Evolutionary conservation across 2,797 vertebrate species (phyloP), one percentile per base, ranked within the genome.

Genomic region (Crocodylus rhombifer): DNA sequence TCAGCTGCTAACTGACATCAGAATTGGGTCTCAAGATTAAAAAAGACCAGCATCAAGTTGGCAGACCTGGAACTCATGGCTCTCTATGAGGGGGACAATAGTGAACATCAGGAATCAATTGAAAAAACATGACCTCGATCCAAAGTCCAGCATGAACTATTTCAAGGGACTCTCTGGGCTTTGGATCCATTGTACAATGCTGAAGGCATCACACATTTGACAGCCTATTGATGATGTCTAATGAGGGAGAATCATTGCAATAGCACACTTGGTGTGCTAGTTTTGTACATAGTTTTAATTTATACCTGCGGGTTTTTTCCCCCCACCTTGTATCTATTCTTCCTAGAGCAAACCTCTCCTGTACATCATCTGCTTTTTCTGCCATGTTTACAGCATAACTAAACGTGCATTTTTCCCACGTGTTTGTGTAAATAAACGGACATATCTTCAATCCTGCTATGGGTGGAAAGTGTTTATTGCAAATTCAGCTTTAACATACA

Each of bases 391-490:
- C 17, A 51, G 16, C 1, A 2, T 42, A 33, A 18, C 4, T 23
- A 42, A 83, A 51, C 42, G 10, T 51, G 1, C 5, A 14, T 85
- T 75, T 33, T 81, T 25, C 58, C 51, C 12, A 1, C 28, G 21
- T 3, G 1, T 75, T 1, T 26, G 18, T 33, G 18, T n/a, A 13
- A 77, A 62, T 42, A 74, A 90, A 77, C 1, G 13, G 33, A 18
- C 30, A 82, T 75, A 58, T 67, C 36, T 51, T 3, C 51, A 55
- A n/a, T 58, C n/a, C 25, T 0, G 0, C 4, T 25, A 0, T 1
- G 10, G 63, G 18, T 42, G 28, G 58, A 74, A 17, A 18, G 10
- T 65, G 3, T 85, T 85, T 86, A 80, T 55, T 15, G 25, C 6
- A 58, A 55, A 10, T 1, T 85, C 86, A 88, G 87, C 80, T 93